A percentile compares a stretch with the other conserved stretches of the same genome.
phyloP scores from a whole-genome alignment of 2,888 invertebrate species.

The Archips xylosteana region DNA sequence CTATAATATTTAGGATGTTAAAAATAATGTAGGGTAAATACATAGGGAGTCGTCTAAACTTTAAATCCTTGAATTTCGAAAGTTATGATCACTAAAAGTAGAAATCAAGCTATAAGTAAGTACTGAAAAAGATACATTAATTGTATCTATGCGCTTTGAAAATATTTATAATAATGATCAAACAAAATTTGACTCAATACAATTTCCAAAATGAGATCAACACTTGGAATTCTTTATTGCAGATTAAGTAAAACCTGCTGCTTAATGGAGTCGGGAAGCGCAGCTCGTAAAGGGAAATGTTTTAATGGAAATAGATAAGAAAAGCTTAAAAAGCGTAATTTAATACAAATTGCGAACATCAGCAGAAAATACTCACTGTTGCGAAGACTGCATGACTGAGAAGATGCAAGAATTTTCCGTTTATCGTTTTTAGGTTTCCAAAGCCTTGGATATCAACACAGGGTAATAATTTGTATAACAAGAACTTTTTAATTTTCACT shows the following conservation, averaged over 20 bases:
- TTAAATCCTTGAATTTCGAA: no score
- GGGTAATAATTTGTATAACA: no score
- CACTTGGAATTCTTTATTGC: slow-evolving; percentile 39
- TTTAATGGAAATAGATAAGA: slow-evolving; percentile 48
- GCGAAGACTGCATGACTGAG: not conserved
- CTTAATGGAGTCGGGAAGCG: slow-evolving; percentile 44
- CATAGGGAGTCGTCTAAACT: no score
- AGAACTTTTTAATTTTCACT: no score
- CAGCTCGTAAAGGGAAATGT: slow-evolving; percentile 42
- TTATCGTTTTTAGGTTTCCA: no score
- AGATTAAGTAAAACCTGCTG: slow-evolving; percentile 38
- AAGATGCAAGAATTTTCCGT: not conserved
- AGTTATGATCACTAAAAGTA: no score
- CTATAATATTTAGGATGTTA: no score
- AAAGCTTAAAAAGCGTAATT: slow-evolving; percentile 49
- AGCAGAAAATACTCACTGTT: slow-evolving; percentile 30
- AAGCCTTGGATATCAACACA: no score
- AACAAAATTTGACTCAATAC: slow-evolving; percentile 8
- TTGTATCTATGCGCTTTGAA: not conserved
- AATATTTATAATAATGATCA: not conserved
- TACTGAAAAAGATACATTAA: not conserved
- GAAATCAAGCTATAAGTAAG: no score
- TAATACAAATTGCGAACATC: slow-evolving; percentile 40
- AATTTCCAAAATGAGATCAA: slow-evolving; percentile 19
- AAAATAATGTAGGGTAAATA: no score